Evolutionary conservation across 1,140 invertebrate species (phyloP), one percentile per base, ranked within the genome.

Genomic region (Calosoma granatense): DNA sequence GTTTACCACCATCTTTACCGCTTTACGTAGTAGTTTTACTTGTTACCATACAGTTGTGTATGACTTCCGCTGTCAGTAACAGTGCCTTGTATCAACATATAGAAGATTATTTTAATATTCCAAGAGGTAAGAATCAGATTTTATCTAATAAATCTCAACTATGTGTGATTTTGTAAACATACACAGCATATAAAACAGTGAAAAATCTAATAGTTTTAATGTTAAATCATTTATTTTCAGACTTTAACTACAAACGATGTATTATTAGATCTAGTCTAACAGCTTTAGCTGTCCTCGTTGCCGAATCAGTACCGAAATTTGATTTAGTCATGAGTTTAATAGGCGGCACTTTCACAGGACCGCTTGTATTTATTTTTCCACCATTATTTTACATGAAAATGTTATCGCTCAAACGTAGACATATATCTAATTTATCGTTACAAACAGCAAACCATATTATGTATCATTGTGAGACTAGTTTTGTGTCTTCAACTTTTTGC

Each of bases 301-400:
- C 84, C 0, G 87, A 92, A 73, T 81, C 85, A 2, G 81, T 96
- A 1, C 92, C 93, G 0, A 77, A 85, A 60, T 95, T 95, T 67
- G 91, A 93, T 59, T 76, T 91, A n/a, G 84, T 96, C 1, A 87
- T 96, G 82, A 82, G 90, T 21, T 73, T 96, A 2, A 83, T 95
- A 2, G 87, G 87, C 2, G 92, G 92, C 14, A 86, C 87, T 0
- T 79, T 94, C 0, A 92, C 88, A 0, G 87, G 89, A 0, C 89
- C 89, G 0, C 68, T 94, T 3, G 83, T 92, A 58, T 92, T 93
- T 59, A 78, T 96, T 15, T 78, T 94, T 20, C 92, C 93, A 0
- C 86, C 89, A 0, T 60, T 95, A 17, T 84, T 94, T 60, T 94
- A 94, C 66, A 67, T 79, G 1, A 78, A 76, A 67, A 75, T 85